Evolutionary conservation across 2,888 invertebrate genomes (phyloP), one percentile per base, ranked within the genome.

Genomic region (Lasioglossum calceatum): DNA sequence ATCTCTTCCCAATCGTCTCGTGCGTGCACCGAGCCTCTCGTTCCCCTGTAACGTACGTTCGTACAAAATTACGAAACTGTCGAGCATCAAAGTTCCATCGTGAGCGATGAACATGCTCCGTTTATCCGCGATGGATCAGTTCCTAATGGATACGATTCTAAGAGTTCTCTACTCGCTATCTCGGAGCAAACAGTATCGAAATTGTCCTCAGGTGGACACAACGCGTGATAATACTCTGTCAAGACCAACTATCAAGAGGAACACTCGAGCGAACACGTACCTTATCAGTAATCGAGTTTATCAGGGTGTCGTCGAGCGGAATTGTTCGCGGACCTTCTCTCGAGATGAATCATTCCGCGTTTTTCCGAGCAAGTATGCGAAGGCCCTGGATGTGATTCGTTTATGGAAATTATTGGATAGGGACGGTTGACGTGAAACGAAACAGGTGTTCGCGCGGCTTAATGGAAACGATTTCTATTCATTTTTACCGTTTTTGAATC

Each of bases 381-480:
- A 10, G n/a, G n/a, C 2, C 3, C 8, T 23, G n/a, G 0, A 0
- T 10, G 54, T 1, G 0, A 54, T 54, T 23, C 23, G 54, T 54
- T 54, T 54, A 23, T 54, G 54, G 54, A 3, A n/a, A n/a, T n/a
- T 4, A 58, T 58, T 58, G 54, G 23, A 23, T 10, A 23, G 10
- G n/a, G n/a, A n/a, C 10, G 54, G 10, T n/a, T 3, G 54, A 4
- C n/a, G 54, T 0, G 12, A 27, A 27, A 27, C 27, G 27, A n/a
- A 4, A n/a, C 58, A 58, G 58, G 4, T 58, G n/a, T 58, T 47
- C 14, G 23, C 54, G 8, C 42, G 39, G 58, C 76, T 70, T n/a
- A 77, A 82, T 74, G 82, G 82, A 81, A 77, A 79, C 67, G 77
- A 87, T 82, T 89, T 82, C 70, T 85, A 82, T 79, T 80, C 70